phyloP scores from a whole-genome alignment of 2,113 vertebrate species.

The Mesoclemmys tuberculata region DNA sequence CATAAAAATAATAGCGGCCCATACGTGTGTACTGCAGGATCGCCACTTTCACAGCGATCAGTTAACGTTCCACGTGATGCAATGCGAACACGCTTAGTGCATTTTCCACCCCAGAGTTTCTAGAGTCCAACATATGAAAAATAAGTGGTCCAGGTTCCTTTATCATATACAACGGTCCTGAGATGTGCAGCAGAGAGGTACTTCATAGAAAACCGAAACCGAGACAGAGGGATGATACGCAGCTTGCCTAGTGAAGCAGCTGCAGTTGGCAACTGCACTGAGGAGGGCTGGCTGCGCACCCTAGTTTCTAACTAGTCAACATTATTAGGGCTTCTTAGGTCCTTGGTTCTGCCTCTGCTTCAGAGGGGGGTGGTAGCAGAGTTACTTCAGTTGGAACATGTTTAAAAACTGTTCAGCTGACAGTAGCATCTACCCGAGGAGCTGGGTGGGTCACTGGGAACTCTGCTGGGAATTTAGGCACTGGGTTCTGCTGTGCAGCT shows the following conservation, averaged over 20 bases:
- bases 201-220: slow-evolving; percentile 55
- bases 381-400: not conserved
- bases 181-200: slow-evolving; percentile 10
- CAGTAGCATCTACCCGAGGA: not conserved
- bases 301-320: not conserved
- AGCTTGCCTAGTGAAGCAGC: slow-evolving; percentile 37
- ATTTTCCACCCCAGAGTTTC: not conserved
- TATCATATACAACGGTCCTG: not conserved
- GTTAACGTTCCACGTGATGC: not conserved
- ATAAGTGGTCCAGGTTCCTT: not conserved
- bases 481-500: not conserved
- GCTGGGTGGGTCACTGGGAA: not conserved
- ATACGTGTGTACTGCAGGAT: not conserved
- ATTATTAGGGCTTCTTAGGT: not conserved
- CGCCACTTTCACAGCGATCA: not conserved
- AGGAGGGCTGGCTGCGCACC: not conserved
- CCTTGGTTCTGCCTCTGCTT: not conserved
- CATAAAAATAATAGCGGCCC: slow-evolving; percentile 42
- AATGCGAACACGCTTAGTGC: not conserved
- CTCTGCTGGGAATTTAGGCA: not conserved
- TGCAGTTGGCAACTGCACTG: not conserved
- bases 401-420: not conserved
- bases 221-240: slow-evolving; percentile 43
- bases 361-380: not conserved
- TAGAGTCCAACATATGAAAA: not conserved